phyloP scores from a whole-genome alignment of 2,797 vertebrate species.

The Sebastes hubbsi region DNA sequence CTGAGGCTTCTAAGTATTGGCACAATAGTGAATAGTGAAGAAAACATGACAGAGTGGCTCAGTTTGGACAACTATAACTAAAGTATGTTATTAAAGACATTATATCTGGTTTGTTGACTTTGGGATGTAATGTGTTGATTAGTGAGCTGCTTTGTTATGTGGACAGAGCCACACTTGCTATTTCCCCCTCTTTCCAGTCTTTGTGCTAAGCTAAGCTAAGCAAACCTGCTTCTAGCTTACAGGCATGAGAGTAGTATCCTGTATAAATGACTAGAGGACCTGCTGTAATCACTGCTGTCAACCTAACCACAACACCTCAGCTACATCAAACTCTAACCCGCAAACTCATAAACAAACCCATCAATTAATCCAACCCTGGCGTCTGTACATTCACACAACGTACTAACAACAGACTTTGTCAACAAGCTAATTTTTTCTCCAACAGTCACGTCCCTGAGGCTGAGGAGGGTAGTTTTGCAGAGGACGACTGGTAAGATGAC shows the following conservation, averaged over 20 bases:
- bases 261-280: background rate
- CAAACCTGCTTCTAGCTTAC: background rate
- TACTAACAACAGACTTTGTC: constrained; percentile 47
- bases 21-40: background rate
- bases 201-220: constrained; percentile 1
- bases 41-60: background rate
- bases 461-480: constrained; percentile 93
- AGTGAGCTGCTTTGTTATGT: background rate
- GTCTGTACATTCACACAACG: constrained; percentile 7
- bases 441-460: constrained; percentile 93
- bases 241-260: background rate
- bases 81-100: background rate
- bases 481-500: constrained; percentile 94
- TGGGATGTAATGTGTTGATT: background rate
- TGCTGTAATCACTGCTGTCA: constrained; percentile 5
- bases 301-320: background rate
- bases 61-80: background rate
- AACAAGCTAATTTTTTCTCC: constrained; percentile 75
- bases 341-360: constrained; percentile 32
- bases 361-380: constrained; percentile 14
- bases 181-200: background rate
- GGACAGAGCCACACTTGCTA: background rate
- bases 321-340: constrained; percentile 4
- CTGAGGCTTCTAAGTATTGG: background rate
- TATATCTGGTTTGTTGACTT: background rate